These are phyloP conservation scores for Oryzias javanicus DNA, from an alignment of 2,113 vertebrate genomes.

Conservation along the genomic window DNA sequence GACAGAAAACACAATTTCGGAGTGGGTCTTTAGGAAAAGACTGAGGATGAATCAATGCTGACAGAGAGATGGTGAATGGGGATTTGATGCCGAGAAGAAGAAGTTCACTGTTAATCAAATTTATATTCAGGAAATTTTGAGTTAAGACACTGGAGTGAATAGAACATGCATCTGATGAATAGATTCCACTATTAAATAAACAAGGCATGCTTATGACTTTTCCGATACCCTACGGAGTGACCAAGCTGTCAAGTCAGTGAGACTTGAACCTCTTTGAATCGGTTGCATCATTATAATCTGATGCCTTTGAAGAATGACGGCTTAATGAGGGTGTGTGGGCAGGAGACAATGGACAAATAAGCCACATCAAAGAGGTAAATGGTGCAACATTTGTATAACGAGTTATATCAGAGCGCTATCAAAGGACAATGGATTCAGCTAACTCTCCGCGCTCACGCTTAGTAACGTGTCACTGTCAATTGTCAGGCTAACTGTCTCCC, in stretches of 20 bases:
- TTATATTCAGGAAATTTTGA: too few species aligned
- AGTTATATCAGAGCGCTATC: constrained; percentile 63
- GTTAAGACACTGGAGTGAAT: too few species aligned
- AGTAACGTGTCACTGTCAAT: constrained; percentile 69
- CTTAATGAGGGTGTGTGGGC: constrained; percentile 40
- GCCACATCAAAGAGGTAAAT: constrained; percentile 58
- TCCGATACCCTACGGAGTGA: too few species aligned
- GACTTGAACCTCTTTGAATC: constrained; percentile 13
- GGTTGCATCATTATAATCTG: constrained; percentile 35
- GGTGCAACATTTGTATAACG: constrained; percentile 60
- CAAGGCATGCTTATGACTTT: too few species aligned
- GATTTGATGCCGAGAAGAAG: too few species aligned
- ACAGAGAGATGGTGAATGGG: too few species aligned
- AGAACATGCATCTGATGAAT: too few species aligned
- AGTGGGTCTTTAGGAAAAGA: too few species aligned
- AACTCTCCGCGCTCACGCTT: constrained; percentile 46
- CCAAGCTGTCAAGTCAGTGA: neutral
- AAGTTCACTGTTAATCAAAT: too few species aligned
- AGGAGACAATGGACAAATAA: constrained; percentile 56
- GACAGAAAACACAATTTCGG: too few species aligned
- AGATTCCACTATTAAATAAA: too few species aligned
- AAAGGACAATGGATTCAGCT: constrained; percentile 57
- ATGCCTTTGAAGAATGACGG: constrained; percentile 41
- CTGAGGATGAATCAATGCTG: too few species aligned
- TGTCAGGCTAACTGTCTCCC: constrained; percentile 58